A percentile compares a stretch with the other conserved stretches of the same genome.
These are phyloP conservation scores for Scalopus aquaticus DNA, from an alignment of 2,113 vertebrate genomes.

Conservation along the genomic window DNA sequence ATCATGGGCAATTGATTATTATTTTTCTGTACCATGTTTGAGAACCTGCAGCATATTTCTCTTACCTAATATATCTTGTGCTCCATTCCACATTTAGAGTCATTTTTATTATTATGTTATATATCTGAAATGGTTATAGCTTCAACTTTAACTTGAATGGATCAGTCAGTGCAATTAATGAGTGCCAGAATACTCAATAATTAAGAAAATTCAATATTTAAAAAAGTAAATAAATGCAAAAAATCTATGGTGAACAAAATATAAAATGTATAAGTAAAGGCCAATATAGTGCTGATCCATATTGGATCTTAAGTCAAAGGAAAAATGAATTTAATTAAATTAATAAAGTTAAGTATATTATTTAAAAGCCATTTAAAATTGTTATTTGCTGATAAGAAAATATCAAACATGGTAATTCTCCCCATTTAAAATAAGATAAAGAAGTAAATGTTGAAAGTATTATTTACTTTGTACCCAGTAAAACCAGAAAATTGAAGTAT, in stretches of 20 bases:
- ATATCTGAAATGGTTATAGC: background rate
- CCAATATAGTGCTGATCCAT: background rate
- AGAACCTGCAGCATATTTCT: background rate
- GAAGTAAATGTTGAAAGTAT: conserved; percentile 13
- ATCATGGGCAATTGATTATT: background rate
- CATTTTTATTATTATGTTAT: background rate
- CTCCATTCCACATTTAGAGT: background rate
- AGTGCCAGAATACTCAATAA: background rate
- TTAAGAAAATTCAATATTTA: background rate
- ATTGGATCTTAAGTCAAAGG: background rate
- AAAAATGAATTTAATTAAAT: background rate
- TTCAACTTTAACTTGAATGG: background rate
- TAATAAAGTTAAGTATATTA: background rate
- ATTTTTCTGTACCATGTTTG: background rate
- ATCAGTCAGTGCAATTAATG: background rate
- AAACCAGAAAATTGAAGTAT: background rate
- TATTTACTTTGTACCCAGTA: background rate
- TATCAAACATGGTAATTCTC: background rate
- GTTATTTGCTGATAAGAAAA: background rate
- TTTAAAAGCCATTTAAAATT: conserved; percentile 19
- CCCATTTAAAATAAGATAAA: background rate
- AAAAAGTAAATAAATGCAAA: background rate
- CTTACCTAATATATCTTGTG: background rate
- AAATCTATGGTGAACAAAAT: background rate
- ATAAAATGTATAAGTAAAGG: background rate